Base-by-base conservation (phyloP, 2,888 invertebrate species). In the Argyresthia albistria region DNA sequence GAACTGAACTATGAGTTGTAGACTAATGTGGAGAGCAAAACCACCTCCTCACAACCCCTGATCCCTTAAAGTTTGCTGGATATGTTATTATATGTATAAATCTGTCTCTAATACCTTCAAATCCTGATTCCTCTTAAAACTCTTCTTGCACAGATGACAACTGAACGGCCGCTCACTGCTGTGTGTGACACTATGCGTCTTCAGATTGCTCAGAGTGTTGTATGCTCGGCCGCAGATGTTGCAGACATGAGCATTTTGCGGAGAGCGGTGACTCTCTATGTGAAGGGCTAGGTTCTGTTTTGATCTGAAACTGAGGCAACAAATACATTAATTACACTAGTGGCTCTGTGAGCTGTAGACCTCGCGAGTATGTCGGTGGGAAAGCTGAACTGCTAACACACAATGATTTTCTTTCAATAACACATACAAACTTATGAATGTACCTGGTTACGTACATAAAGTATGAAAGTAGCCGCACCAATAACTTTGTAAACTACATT, bases 81-180 rank as follows among this genome's bases (percentile, higher is more conserved):
- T n/a, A n/a, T n/a, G n/a, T n/a, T n/a, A n/a, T 43, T 16, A 47
- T 25, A 47, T 7, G 15, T 47, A 47, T 9, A 25, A 47, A 25
- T 10, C 12, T 35, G 35, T 11, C 10, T 10, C 48, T 36, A 11
- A 39, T 77, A 91, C 91, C 88, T 93, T 93, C 57, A 93, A 81
- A 72, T 93, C 93, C 73, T 93, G 93, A 69, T 92, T 93, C 58
- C 93, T 83, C 68, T 93, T 93, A 65, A 93, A 93, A 16, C 90
- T 91, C 70, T 93, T 93, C 66, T 91, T 90, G 71, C 93, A 93
- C 50, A 91, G 74, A 39, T 90, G 88, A 65, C 93, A 93, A 55
- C 91, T 88, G 64, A 91, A 93, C 0, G 93, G 93, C 60, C 92
- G 81, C 48, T 92, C 84, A 67, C 89, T 89, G 59, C 92, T 92